Evolutionary conservation across 2,113 vertebrate species (phyloP).

Genomic region (Lagopus muta): DNA sequence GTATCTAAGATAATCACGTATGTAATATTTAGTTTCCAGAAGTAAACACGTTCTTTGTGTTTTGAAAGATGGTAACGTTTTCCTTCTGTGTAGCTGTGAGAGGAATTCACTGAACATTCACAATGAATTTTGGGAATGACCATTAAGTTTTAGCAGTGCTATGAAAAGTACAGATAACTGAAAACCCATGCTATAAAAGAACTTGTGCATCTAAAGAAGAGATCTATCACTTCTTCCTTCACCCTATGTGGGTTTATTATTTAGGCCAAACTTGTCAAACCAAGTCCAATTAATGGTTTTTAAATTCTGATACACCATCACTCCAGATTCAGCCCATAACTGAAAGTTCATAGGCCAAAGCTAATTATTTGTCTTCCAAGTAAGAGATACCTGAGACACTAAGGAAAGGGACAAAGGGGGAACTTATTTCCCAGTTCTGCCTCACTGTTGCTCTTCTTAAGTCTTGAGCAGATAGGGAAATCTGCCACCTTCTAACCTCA

Average conservation of each 20-base stretch:
- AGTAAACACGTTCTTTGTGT: not conserved
- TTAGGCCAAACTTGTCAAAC: not conserved
- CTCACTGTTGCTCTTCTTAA: not conserved
- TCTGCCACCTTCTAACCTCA: not conserved
- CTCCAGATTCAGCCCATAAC: not conserved
- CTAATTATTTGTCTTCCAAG: not conserved
- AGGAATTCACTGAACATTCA: not conserved
- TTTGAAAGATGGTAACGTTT: not conserved
- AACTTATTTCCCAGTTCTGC: not conserved
- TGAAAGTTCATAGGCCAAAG: not conserved
- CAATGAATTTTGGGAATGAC: not conserved
- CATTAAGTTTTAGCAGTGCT: not conserved
- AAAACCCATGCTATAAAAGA: not conserved
- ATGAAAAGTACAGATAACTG: not conserved
- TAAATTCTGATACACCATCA: not conserved
- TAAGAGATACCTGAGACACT: not conserved
- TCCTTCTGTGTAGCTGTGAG: not conserved
- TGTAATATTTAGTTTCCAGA: not conserved
- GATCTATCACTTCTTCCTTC: not conserved
- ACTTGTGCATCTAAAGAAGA: not conserved
- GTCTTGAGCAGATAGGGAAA: not conserved
- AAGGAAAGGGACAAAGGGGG: not conserved
- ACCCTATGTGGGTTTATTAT: not conserved
- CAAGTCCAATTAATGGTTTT: not conserved
- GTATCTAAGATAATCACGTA: not conserved